Evolutionary conservation across 2,797 vertebrate genomes (phyloP).

Genomic region (Knipowitschia caucasica): DNA sequence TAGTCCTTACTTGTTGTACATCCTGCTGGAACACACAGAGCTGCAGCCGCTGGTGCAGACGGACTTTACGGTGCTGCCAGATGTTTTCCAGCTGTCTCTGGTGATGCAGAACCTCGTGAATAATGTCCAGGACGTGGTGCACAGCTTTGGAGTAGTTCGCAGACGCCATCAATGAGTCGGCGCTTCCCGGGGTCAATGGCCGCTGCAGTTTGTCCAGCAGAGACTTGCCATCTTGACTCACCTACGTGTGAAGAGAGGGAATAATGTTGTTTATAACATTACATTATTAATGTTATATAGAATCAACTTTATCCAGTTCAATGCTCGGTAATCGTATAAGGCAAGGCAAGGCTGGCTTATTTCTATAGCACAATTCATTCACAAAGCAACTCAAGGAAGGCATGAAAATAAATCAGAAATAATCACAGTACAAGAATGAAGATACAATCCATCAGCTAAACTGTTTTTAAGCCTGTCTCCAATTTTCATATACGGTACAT

Average conservation of each 20-base stretch:
- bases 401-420: not conserved
- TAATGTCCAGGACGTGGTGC: constrained; percentile 92
- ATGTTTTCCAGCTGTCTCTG: constrained; percentile 97
- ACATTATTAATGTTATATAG: too few species aligned
- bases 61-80: constrained; percentile 98
- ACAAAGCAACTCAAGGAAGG: too few species aligned
- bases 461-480: too few species aligned
- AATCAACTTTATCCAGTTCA: too few species aligned
- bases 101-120: constrained; percentile 96
- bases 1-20: constrained; percentile 86
- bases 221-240: constrained; percentile 96
- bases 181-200: constrained; percentile 91
- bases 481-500: too few species aligned
- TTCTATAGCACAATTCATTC: too few species aligned
- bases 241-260: constrained; percentile 64
- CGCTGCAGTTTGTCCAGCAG: constrained; percentile 95
- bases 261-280: too few species aligned
- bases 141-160: constrained; percentile 98
- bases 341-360: too few species aligned
- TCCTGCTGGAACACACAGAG: constrained; percentile 98
- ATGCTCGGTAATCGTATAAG: too few species aligned
- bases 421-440: not conserved
- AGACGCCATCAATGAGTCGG: constrained; percentile 90
- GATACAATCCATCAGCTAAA: too few species aligned
- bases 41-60: constrained; percentile 94